Evolutionary conservation across 1,140 invertebrate species (phyloP), one percentile per base, ranked within the genome.

Genomic region (Drosophila seguyi): DNA sequence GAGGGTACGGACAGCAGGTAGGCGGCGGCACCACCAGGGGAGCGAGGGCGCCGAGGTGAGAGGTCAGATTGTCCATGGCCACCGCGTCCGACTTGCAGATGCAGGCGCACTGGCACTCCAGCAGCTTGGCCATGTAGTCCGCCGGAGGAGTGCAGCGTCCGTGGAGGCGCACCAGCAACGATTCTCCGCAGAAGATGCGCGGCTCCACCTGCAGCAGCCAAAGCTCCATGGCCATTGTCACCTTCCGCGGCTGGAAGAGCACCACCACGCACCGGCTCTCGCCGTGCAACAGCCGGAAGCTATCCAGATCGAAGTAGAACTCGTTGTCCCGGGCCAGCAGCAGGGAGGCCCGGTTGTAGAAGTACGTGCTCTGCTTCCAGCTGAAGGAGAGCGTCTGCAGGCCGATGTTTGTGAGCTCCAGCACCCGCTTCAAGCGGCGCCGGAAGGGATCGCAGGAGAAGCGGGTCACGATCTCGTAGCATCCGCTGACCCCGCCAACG

Each of bases 1-100:
- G 81, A 4, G 86, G 73, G 38, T 87, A 92, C n/a, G 91, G 87
- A 55, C 91, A 92, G n/a, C 68, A 78, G 6, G 74, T 42, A 0
- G 67, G 59, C 4, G 75, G 74, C 10, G 74, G 66, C 41, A 58
- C 63, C 20, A 88, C 56, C 2, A 85, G 10, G 0, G 87, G 87
- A 6, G 56, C 61, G 20, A 92, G 31, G 0, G 47, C 53, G 2
- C 71, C 79, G n/a, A 91, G 39, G 1, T 78, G 27, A 0, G 13
- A 18, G 7, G 81, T 63, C 8, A 92, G 8, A 1, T 63, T 42
- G 6, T 45, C 20, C 44, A 86, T 72, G 16, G 44, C 72, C 0
- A 62, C 38, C 0, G 34, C 27, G 22, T 91, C 91, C 0, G 75
- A 69, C 18, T 83, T 88, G 36, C 25, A 44, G 10, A 91, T 53